Base-by-base conservation (phyloP, 2,888 invertebrate genomes). In the Magallana nippona region DNA sequence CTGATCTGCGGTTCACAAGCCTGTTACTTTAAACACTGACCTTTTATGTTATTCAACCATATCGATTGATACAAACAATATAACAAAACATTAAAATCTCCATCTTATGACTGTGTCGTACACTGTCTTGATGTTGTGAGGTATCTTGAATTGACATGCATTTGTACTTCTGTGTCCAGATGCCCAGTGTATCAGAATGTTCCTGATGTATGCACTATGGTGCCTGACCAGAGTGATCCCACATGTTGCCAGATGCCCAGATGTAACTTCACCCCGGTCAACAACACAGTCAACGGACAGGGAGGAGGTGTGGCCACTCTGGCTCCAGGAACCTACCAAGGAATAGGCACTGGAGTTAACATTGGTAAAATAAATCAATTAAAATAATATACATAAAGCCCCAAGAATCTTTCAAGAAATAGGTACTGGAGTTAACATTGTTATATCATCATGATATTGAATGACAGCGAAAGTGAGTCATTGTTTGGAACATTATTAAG, bases 211-310 rank as follows among this genome's bases (percentile, higher is more conserved):
- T 91, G 91, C 81, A 82, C 83, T 0, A 83, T 86, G 83, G 88
- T 89, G 13, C 85, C 89, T 32, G 91, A 91, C 83, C 88, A 89
- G 27, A 88, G 88, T 82, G 91, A 91, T 82, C 91, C 91, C 1
- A 84, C 83, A 5, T 91, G 91, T 60, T 91, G 91, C 81, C 82
- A 86, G 78, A 87, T 90, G 0, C 90, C 90, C 27, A 84, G 87
- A 27, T 91, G 90, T 85, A 85, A 84, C 57, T 88, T 88, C 44
- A 87, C 87, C 1, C 87, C 88, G 22, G 82, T 86, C 32, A 88
- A 89, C 15, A 87, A 88, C n/a, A 79, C 79, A n/a, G 84, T 85
- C 27, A 55, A 86, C 5, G 86, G 88, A 19, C 85, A 84, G 13
- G 83, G 82, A 13, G 55, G 55, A 60, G 82, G 60, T 1, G 86